A percentile compares a stretch with the other conserved stretches of the same genome.
Conservation (phyloP, 2,797 vertebrate species). For the Aeoliscus strigatus region DNA sequence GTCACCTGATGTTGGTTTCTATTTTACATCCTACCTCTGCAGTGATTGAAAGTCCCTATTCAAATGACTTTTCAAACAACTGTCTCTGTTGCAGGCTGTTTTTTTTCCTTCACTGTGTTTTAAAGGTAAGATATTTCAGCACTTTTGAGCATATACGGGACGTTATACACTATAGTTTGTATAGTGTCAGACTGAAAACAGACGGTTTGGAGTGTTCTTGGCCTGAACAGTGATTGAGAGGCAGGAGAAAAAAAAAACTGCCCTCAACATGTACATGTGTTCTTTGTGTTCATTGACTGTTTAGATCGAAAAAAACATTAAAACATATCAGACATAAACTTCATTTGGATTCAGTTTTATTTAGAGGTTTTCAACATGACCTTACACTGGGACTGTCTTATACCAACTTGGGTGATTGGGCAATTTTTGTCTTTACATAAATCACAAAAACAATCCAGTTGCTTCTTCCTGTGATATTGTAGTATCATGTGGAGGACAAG, state of each 20-base stretch:
- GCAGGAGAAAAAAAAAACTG: conserved; percentile 38
- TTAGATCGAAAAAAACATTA: conserved; percentile 68
- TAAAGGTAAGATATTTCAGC: conserved; percentile 74
- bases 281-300: conserved; percentile 64
- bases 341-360: conserved; percentile 45
- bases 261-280: conserved; percentile 64
- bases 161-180: conserved; percentile 47
- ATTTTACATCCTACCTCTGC: conserved; percentile 71
- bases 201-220: conserved; percentile 44
- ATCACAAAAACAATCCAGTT: too few species aligned
- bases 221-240: conserved; percentile 34
- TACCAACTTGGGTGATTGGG: not conserved
- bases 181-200: conserved; percentile 34
- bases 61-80: conserved; percentile 49
- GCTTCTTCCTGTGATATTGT: too few species aligned
- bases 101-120: conserved; percentile 61
- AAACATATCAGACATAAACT: conserved; percentile 70
- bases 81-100: conserved; percentile 62
- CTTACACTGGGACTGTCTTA: not conserved
- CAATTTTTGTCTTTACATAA: too few species aligned
- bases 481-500: too few species aligned
- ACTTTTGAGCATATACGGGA: conserved; percentile 69
- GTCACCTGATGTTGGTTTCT: conserved; percentile 57
- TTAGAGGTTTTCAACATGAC: conserved; percentile 10
- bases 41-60: conserved; percentile 65